Percentiles rank a stretch among this genome's conserved stretches.
Conservation (phyloP, 1,140 invertebrate species). For the Pogonomyrmex barbatus region DNA sequence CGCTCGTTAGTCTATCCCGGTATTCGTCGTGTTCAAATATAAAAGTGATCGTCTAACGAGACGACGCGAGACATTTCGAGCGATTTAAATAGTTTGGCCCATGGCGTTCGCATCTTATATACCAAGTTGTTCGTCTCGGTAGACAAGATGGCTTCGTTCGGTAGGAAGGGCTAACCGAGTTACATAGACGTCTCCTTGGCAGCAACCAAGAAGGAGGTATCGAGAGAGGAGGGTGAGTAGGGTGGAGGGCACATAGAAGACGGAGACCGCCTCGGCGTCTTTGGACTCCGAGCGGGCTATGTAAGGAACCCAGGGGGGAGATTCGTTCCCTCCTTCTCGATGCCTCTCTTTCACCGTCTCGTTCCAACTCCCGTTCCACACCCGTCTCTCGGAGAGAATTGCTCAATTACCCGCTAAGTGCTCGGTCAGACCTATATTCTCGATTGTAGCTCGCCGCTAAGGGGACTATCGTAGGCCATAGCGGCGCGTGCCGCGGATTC, state of each 20-base stretch:
- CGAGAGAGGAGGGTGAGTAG: conserved; percentile 22
- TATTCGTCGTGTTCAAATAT: not conserved
- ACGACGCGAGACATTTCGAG: conserved; percentile 26
- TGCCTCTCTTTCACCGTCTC: conserved; percentile 21
- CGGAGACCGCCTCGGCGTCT: conserved; percentile 74
- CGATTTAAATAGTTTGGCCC: conserved; percentile 55
- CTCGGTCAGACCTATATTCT: conserved; percentile 82
- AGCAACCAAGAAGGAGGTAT: conserved; percentile 70
- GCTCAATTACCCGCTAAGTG: conserved; percentile 86
- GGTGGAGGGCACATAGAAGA: conserved; percentile 66
- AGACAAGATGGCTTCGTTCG: conserved; percentile 84
- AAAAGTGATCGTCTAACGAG: conserved; percentile 49
- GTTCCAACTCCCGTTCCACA: not conserved
- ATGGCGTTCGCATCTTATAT: conserved; percentile 55
- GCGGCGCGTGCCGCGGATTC: conserved; percentile 22
- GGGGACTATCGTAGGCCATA: conserved; percentile 40
- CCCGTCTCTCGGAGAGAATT: conserved; percentile 81
- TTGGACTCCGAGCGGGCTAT: conserved; percentile 63
- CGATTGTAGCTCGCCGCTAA: conserved; percentile 70
- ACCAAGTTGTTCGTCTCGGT: conserved; percentile 74
- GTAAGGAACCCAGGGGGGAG: conserved; percentile 61
- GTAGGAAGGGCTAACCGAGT: conserved; percentile 83
- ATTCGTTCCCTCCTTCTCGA: conserved; percentile 45
- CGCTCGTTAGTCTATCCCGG: not conserved
- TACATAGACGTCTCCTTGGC: conserved; percentile 80